Conservation (phyloP, 2,113 vertebrate genomes). For the Ceyx margarethae region DNA sequence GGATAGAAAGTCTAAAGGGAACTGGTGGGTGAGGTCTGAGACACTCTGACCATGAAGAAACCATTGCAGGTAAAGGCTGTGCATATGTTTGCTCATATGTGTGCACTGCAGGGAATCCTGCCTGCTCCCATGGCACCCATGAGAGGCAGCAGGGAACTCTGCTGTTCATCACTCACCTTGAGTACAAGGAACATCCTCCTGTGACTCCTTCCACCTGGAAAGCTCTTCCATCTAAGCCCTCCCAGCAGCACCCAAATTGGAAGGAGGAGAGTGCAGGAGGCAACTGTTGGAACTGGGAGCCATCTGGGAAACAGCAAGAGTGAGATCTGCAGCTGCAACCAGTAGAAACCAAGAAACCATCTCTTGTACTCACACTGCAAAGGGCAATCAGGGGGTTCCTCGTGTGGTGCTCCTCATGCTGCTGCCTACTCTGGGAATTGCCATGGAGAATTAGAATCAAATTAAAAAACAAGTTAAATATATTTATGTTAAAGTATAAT, state of each 20-base stretch:
- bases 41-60: not conserved
- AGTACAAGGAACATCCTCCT: not conserved
- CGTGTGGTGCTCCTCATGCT: fast-evolving
- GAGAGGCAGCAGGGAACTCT: fast-evolving
- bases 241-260: not conserved
- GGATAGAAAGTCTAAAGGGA: not conserved
- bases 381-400: not conserved
- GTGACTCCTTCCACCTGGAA: not conserved
- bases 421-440: not conserved
- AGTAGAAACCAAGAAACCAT: not conserved
- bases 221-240: not conserved
- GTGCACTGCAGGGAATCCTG: not conserved
- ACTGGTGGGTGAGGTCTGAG: not conserved
- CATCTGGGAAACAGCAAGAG: fast-evolving
- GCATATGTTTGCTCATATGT: not conserved
- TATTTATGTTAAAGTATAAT: not conserved
- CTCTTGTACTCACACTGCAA: fast-evolving
- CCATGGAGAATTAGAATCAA: not conserved
- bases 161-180: not conserved
- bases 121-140: not conserved
- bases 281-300: fast-evolving
- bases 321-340: not conserved
- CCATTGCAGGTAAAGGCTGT: not conserved
- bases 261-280: not conserved
- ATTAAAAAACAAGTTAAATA: not conserved